Evolutionary conservation across 2,113 vertebrate genomes (phyloP).

Genomic region (Dinomys branickii): DNA sequence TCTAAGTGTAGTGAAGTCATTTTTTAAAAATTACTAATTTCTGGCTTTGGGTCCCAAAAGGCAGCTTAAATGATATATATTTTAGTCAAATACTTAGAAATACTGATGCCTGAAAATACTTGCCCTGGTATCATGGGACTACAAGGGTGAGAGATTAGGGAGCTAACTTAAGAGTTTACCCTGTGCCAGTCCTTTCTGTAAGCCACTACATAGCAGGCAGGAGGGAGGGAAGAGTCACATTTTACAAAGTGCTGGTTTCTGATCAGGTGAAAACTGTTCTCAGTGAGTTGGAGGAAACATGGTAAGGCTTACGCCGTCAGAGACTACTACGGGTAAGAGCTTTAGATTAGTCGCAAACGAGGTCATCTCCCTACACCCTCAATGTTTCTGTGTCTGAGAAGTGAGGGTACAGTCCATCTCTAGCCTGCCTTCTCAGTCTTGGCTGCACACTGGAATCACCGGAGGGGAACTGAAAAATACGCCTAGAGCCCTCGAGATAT

Average conservation of each 20-base stretch:
- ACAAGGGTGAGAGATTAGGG: conserved; percentile 35
- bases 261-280: conserved; percentile 40
- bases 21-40: conserved; percentile 59
- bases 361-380: conserved; percentile 14
- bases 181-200: neutral
- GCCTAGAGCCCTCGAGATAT: neutral
- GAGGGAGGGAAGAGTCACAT: neutral
- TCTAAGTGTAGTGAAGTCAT: conserved; percentile 28
- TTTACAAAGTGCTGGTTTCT: conserved; percentile 53
- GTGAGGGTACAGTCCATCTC: neutral
- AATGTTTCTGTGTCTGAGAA: neutral
- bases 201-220: neutral
- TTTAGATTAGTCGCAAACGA: conserved; percentile 5
- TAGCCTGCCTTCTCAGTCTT: neutral
- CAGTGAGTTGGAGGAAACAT: neutral
- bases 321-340: conserved; percentile 24
- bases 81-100: conserved; percentile 60
- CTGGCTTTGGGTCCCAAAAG: conserved; percentile 36
- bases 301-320: neutral
- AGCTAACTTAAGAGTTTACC: conserved; percentile 24
- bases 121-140: conserved; percentile 12
- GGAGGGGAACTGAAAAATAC: neutral
- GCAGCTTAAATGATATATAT: conserved; percentile 8
- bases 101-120: conserved; percentile 49
- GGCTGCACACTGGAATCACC: neutral